These are phyloP conservation scores for Lathamus discolor DNA, from an alignment of 2,113 vertebrate species.

Conservation along the genomic window DNA sequence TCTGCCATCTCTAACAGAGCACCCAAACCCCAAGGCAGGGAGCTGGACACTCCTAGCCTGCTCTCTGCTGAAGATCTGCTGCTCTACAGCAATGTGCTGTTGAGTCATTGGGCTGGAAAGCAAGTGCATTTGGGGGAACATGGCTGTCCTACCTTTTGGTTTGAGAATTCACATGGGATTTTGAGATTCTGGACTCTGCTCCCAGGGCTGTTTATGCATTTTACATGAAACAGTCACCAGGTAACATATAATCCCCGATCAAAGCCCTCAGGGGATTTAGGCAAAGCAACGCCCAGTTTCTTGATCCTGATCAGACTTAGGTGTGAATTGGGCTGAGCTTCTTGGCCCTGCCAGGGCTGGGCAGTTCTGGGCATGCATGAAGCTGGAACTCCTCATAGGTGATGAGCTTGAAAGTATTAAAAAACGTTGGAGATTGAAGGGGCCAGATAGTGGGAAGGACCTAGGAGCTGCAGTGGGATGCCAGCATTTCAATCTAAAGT, in stretches of 20 bases:
- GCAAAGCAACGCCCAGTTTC: slow-evolving; percentile 38
- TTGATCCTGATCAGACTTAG: slow-evolving; percentile 49
- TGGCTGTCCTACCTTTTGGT: not conserved
- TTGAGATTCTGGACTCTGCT: slow-evolving; percentile 21
- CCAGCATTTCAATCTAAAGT: not conserved
- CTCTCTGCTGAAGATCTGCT: not conserved
- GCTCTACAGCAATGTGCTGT: not conserved
- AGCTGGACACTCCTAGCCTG: not conserved
- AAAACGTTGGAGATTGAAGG: not conserved
- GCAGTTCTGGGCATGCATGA: slow-evolving; percentile 48
- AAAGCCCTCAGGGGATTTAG: not conserved
- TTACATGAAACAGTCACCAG: slow-evolving; percentile 40
- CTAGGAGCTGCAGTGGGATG: not conserved
- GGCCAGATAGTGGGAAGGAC: not conserved
- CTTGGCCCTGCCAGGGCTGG: slow-evolving; percentile 38
- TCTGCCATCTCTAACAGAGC: not conserved
- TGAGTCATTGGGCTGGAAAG: not conserved
- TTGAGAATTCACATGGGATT: not conserved
- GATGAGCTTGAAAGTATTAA: not conserved
- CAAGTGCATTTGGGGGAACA: not conserved
- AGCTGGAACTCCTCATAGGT: slow-evolving; percentile 4
- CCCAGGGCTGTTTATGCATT: slow-evolving; percentile 45
- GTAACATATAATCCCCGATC: slow-evolving; percentile 42
- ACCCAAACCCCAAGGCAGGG: not conserved
- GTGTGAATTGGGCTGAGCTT: slow-evolving; percentile 51